Percentiles rank a stretch among this genome's conserved stretches.
Evolutionary conservation across 2,888 invertebrate genomes (phyloP).

Genomic region (Bibio marci): DNA sequence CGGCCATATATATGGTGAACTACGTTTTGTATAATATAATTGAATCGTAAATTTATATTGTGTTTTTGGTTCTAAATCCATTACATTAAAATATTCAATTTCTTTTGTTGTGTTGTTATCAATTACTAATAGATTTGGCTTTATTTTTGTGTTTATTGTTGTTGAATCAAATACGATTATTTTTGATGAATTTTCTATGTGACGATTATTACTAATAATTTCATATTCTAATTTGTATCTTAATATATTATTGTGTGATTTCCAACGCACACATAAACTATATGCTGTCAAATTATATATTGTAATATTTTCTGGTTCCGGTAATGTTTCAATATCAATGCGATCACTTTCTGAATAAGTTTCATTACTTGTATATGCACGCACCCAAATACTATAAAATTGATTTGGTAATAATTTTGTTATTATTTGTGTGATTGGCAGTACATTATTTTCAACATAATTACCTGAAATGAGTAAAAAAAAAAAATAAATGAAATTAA

Average conservation of each 20-base stretch:
- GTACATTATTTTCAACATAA: not conserved
- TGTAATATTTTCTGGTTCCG: constrained; percentile 48
- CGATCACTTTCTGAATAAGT: constrained; percentile 43
- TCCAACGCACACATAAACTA: constrained; percentile 50
- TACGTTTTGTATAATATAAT: constrained; percentile 40
- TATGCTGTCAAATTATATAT: constrained; percentile 39
- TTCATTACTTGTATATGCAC: constrained; percentile 51
- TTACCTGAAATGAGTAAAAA: constrained; percentile 8
- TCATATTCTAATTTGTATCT: constrained; percentile 32
- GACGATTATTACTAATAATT: not conserved
- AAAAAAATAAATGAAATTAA: no score
- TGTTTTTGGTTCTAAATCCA: constrained; percentile 49
- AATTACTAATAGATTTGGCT: constrained; percentile 11
- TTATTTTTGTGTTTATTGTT: not conserved
- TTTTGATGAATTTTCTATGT: no score
- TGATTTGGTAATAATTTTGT: constrained; percentile 46
- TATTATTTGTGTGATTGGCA: constrained; percentile 18
- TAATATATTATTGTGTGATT: constrained; percentile 34
- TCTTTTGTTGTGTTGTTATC: constrained; percentile 19
- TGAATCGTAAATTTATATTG: constrained; percentile 58
- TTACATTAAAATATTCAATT: constrained; percentile 18
- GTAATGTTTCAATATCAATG: constrained; percentile 47
- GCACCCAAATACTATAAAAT: constrained; percentile 54
- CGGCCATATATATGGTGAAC: constrained; percentile 53
- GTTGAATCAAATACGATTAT: no score